These are phyloP conservation scores for Amorpha juglandis DNA, from an alignment of 2,888 invertebrate species.

Conservation along the genomic window DNA sequence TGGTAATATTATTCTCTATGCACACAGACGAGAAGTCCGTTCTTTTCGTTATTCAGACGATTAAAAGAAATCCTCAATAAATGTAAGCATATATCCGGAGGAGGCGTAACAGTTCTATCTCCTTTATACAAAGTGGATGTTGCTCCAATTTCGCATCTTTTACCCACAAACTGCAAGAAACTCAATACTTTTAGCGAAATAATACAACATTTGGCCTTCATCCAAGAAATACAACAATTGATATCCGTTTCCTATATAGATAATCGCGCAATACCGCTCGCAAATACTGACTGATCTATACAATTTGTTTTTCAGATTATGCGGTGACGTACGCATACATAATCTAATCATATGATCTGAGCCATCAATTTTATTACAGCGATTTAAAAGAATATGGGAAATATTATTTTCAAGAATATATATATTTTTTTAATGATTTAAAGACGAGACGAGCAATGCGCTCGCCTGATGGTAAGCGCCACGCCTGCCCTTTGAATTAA, in stretches of 20 bases:
- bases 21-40: too few relatives aligned
- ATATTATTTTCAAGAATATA: too few relatives aligned
- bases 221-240: constrained; percentile 68
- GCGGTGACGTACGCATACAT: not conserved
- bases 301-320: constrained; percentile 13
- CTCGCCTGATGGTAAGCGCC: too few relatives aligned
- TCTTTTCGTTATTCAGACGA: too few relatives aligned
- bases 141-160: constrained; percentile 11
- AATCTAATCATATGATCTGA: constrained; percentile 2
- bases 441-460: too few relatives aligned
- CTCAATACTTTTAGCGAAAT: constrained; percentile 62
- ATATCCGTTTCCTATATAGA: constrained; percentile 79
- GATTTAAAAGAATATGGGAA: not conserved
- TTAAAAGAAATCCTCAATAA: not conserved
- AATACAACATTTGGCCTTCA: constrained; percentile 45
- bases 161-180: constrained; percentile 55
- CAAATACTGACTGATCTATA: not conserved
- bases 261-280: constrained; percentile 67
- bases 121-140: not conserved
- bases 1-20: too few relatives aligned
- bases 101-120: not conserved
- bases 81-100: not conserved
- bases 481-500: too few relatives aligned
- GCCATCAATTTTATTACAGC: not conserved
- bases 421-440: too few relatives aligned